Conservation (phyloP, 2,888 invertebrate species). For the Ptychoptera contaminata region DNA sequence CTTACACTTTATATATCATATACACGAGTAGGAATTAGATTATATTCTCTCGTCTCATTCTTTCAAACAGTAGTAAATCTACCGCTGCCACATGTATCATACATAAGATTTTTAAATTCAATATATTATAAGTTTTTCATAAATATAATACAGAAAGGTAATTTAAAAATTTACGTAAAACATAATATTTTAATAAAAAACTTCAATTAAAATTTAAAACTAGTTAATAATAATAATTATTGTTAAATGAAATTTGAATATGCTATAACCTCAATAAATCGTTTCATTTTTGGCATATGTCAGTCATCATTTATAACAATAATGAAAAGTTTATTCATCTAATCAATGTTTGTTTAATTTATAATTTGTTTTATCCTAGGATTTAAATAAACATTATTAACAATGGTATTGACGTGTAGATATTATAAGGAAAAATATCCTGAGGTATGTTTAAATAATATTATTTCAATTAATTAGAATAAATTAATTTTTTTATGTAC, state of each 20-base stretch:
- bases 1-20: too few relatives aligned
- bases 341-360: neutral
- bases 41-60: neutral
- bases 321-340: neutral
- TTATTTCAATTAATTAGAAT: neutral
- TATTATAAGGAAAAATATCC: constrained; percentile 97
- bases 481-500: too few relatives aligned
- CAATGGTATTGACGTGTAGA: constrained; percentile 86
- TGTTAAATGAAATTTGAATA: too few relatives aligned
- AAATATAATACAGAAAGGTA: neutral
- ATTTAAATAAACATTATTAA: constrained; percentile 10
- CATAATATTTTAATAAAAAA: too few relatives aligned
- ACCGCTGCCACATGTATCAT: neutral
- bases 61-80: neutral
- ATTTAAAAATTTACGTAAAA: too few relatives aligned
- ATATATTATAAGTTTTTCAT: neutral
- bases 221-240: too few relatives aligned
- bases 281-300: too few relatives aligned
- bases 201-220: too few relatives aligned
- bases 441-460: constrained; percentile 34
- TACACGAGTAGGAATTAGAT: too few relatives aligned
- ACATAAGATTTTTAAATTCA: neutral
- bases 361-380: neutral
- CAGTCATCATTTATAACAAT: neutral
- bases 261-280: too few relatives aligned